Percentiles rank a stretch among this genome's conserved stretches.
These are phyloP conservation scores for Drosophila testacea DNA, from an alignment of 2,888 invertebrate species.

Conservation along the genomic window DNA sequence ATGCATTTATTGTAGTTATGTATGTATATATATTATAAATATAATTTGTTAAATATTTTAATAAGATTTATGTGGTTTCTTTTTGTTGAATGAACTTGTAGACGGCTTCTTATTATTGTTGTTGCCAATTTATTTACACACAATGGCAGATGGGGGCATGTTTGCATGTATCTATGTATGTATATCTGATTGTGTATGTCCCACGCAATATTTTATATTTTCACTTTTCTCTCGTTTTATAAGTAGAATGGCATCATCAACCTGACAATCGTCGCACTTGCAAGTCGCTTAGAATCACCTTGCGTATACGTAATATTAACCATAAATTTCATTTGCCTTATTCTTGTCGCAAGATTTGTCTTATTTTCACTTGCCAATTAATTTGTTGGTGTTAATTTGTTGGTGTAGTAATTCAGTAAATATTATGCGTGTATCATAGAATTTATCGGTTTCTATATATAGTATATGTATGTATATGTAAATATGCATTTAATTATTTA, in stretches of 20 bases:
- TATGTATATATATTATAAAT: slow-evolving; percentile 48
- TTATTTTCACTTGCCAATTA: slow-evolving; percentile 13
- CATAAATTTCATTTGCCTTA: not conserved
- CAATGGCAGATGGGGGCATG: slow-evolving; percentile 28
- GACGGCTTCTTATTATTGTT: slow-evolving; percentile 51
- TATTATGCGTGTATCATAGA: slow-evolving; percentile 26
- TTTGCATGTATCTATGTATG: slow-evolving; percentile 2
- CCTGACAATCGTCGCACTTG: slow-evolving; percentile 16
- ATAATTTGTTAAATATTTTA: slow-evolving; percentile 46
- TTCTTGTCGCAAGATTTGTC: slow-evolving; percentile 15
- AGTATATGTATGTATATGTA: slow-evolving; percentile 22
- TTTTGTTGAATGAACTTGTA: slow-evolving; percentile 42
- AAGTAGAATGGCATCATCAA: slow-evolving; percentile 23
- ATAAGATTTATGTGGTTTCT: slow-evolving; percentile 28
- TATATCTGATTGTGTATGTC: slow-evolving; percentile 20
- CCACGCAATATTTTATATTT: not conserved
- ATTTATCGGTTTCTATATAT: slow-evolving; percentile 32
- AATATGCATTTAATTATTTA: slow-evolving; percentile 62
- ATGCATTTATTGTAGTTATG: slow-evolving; percentile 45
- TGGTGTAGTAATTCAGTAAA: slow-evolving; percentile 4
- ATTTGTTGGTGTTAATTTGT: slow-evolving; percentile 23
- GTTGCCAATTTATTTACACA: slow-evolving; percentile 51
- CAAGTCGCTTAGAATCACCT: not conserved
- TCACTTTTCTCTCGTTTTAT: slow-evolving; percentile 1
- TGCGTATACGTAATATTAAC: slow-evolving; percentile 25